Conservation (phyloP, 2,888 invertebrate genomes). For the Plusia festucae region DNA sequence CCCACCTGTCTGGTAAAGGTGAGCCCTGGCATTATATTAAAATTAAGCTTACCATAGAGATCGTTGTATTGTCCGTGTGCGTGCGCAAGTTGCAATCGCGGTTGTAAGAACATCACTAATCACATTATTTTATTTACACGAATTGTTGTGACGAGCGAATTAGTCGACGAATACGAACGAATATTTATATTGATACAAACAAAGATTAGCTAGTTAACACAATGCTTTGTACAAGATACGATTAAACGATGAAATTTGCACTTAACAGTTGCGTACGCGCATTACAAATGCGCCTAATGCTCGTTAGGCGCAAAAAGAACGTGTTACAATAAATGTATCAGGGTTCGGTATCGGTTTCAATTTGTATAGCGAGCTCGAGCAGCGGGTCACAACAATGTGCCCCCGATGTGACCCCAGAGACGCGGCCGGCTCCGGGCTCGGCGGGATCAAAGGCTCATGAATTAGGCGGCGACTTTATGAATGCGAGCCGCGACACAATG, state of each 20-base stretch:
- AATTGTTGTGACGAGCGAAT: constrained; percentile 1
- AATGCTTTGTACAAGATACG: constrained; percentile 17
- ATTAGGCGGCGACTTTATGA: constrained; percentile 36
- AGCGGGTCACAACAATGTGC: constrained; percentile 33
- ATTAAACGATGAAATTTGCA: constrained; percentile 37
- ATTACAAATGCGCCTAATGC: constrained; percentile 53
- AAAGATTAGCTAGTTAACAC: constrained; percentile 29
- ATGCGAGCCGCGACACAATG: constrained; percentile 43
- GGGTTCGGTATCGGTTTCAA: constrained; percentile 53
- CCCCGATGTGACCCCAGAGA: constrained; percentile 61
- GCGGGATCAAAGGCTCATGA: constrained; percentile 46
- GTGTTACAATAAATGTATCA: constrained; percentile 40
- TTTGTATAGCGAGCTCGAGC: constrained; percentile 56
- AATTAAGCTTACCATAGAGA: constrained; percentile 42
- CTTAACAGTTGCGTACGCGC: constrained; percentile 56
- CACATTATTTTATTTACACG: constrained; percentile 33
- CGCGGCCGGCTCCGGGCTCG: constrained; percentile 51
- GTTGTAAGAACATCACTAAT: constrained; percentile 53
- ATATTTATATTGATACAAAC: constrained; percentile 7
- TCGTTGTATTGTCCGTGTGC: constrained; percentile 30
- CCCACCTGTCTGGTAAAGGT: background rate
- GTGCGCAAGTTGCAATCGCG: constrained; percentile 24
- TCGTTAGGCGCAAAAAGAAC: constrained; percentile 46
- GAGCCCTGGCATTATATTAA: constrained; percentile 29
- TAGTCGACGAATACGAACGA: background rate